Evolutionary conservation across 2,797 vertebrate genomes (phyloP), one percentile per base, ranked within the genome.

Genomic region (Premnoplex brunnescens): DNA sequence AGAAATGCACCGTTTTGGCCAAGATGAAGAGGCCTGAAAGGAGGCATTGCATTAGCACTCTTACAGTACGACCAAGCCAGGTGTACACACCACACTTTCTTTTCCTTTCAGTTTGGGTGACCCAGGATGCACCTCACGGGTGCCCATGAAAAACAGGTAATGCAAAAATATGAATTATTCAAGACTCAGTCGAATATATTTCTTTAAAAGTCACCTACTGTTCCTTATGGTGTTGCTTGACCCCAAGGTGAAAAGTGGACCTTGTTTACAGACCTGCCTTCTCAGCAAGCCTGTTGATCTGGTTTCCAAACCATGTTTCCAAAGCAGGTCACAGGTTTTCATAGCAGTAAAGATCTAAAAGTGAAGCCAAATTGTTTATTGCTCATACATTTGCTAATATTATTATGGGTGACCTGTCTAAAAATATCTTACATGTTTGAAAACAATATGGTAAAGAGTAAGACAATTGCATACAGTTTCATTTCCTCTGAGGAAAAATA

Each of bases 191-290:
- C 28, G 60, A 46, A 48, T 0, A 55, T 1, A 55, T 37, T 58
- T 74, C 72, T 48, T 71, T 44, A 34, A 74, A 93, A 83, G 11
- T 9, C 23, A 63, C 10, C 36, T 64, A 34, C 3, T 3, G 0
- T 21, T 86, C 32, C 43, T 52, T 51, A 22, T 0, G 1, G 6
- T 4, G 2, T 2, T 55, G 4, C 16, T 63, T 46, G 21, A 14
- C 9, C 14, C 10, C 24, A 49, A 4, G 10, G 9, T 23, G 10
- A 22, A 9, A 48, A 56, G 9, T 10, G 17, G 20, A 28, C 2
- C 12, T 72, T 22, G 17, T 44, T 74, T 55, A 46, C 6, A 56
- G 22, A 22, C 12, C 34, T 4, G 1, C 1, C 13, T 91, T 77
- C 72, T 62, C 44, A 39, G 24, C 11, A 89, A 56, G 51, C 10